Base-by-base conservation (phyloP, 2,888 invertebrate species). In the Opisthograptis luteolata region DNA sequence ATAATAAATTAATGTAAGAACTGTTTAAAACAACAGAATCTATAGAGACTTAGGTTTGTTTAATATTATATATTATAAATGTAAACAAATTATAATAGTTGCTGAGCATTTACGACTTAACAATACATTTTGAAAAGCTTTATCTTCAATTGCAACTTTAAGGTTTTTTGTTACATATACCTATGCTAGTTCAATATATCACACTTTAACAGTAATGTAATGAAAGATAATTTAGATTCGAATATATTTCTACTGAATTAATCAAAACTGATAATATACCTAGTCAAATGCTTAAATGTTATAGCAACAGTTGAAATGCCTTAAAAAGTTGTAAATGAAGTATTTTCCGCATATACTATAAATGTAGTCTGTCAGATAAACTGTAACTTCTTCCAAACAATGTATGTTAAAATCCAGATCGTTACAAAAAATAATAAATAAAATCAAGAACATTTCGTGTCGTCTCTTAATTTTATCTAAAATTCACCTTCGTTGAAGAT, bases 391-490 rank as follows among this genome's bases (percentile, higher is more conserved):
- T 79, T 79, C 77, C 75, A 62, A 80, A 79, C 68, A 75, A 73
- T 80, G 76, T 82, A 83, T 75, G 79, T 80, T 81, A 70, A 77
- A 73, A 80, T 72, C 77, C 76, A 73, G 73, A 77, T 81, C 75
- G 84, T 87, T 87, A 85, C 81, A 75, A 81, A 84, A 82, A 79
- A 70, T 43, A 49, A 62, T 71, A 66, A 81, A 81, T 77, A 76
- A 83, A 84, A 80, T 65, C 64, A 72, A 79, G 69, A 70, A 79
- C 72, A 76, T 73, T 74, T 79, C 69, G 58, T 58, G 57, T 60
- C 59, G 69, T 46, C 57, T 69, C 56, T 73, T 70, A 64, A 74
- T 76, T 73, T 70, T 57, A 66, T 63, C 62, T 56, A 37, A 61
- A 66, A 63, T 69, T 64, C 62, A 60, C 59, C 66, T 62, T 54